Evolutionary conservation across 23 tunicate species (phyloP), one percentile per base, ranked within the genome.

Genomic region (Diplosoma virens): DNA sequence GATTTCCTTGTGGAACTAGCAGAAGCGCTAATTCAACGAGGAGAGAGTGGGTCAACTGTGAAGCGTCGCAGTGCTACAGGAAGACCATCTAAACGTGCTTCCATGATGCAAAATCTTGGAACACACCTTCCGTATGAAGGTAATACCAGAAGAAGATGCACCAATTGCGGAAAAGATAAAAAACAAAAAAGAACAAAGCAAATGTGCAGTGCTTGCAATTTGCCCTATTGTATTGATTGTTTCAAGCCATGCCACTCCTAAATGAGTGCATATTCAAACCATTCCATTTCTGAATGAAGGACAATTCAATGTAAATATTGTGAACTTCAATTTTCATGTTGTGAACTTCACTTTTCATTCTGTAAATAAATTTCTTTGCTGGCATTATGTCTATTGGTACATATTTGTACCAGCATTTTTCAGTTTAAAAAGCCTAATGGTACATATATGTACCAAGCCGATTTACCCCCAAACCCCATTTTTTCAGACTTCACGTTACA

Each of bases 111-210:
- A 48, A 73, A 73, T 73, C 33, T 73, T 73, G 78, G 63, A 47
- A 48, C 61, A 47, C 78, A 73, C 78, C 78, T 73, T 73, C 78
- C 63, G 33, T 47, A 73, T 24, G 33, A 73, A 73, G 78, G 78
- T 47, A 48, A 11, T 47, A 73, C 63, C 61, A 47, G 78, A 47
- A 47, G 78, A 73, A 73, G 78, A 48, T 73, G 78, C 22, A 37
- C 26, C 52, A 23, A 37, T 37, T 67, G 74, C 60, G 24, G 36
- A 47, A 73, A 29, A 29, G 61, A 22, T 6, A 23, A 23, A 48
- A 73, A 73, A 22, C 61, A 73, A 48, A 73, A 47, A 73, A 23
- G 78, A 47, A 73, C 78, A 48, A 47, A 47, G 33, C 31, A 47
- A 21, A 48, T 47, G 76, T 69, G 76, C 25, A 34, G 76, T 55